Conservation (phyloP, 2,888 invertebrate species). For the Julus scanicus region DNA sequence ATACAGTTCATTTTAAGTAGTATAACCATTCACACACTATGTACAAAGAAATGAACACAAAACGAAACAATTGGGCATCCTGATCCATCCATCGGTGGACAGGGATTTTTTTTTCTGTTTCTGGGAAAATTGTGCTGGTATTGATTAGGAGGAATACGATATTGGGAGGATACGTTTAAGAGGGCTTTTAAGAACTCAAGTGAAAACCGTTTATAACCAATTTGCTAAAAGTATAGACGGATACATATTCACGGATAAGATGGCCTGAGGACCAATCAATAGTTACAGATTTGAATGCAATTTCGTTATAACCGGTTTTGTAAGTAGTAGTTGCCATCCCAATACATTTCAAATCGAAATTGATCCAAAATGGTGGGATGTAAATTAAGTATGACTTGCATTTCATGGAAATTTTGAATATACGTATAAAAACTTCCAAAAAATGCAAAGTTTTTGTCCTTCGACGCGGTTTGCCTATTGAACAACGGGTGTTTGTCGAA, state of each 20-base stretch:
- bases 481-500: background rate
- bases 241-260: too few species aligned
- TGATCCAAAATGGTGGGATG: background rate
- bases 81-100: background rate
- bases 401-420: background rate
- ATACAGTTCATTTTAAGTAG: conserved; percentile 31
- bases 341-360: background rate
- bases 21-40: conserved; percentile 43
- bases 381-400: background rate
- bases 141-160: background rate
- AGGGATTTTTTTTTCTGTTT: background rate
- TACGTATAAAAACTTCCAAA: background rate
- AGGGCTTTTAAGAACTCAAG: background rate
- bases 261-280: too few species aligned
- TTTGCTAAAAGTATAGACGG: background rate
- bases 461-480: background rate
- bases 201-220: background rate
- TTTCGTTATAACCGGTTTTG: background rate
- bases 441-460: background rate
- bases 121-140: background rate
- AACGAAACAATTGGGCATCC: conserved; percentile 3
- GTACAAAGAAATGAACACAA: conserved; percentile 13
- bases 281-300: background rate
- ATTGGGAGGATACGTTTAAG: background rate
- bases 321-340: background rate